Evolutionary conservation across 2,113 vertebrate genomes (phyloP), one percentile per base, ranked within the genome.

Genomic region (Macrotus californicus): DNA sequence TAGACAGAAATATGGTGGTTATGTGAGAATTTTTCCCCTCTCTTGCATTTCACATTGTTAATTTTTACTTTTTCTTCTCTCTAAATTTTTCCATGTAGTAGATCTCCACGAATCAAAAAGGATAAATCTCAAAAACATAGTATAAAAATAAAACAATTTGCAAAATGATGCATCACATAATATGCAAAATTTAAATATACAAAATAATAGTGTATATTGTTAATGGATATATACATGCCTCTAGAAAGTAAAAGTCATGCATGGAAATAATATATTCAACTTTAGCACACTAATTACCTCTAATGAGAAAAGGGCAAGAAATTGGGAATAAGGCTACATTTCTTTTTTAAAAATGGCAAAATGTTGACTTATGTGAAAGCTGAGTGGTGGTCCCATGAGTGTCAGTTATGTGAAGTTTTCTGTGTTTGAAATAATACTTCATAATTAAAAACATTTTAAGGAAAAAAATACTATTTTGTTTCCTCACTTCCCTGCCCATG

Each of bases 21-120:
- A 89, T 61, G 56, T 64, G 87, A 93, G 64, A 52, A 31, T 80
- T 82, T 89, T 73, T 26, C 36, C 26, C 61, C 29, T 91, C 39
- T 91, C 79, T 81, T 84, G 29, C 75, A 91, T 89, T 95, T 66
- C 52, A 82, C 50, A 39, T 64, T 81, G 26, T 86, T 82, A 86
- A 86, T 31, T 94, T 94, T 92, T 92, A 90, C 69, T 87, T 93
- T 92, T 75, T 43, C 80, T 91, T 82, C 36, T 77, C 64, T 94
- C 61, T 79, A 72, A 87, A 72, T 81, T 54, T 18, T 12, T 72
- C 46, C 82, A 90, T 48, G 11, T 67, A 48, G 91, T 69, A 69
- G 59, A 29, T 22, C 7, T 88, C 31, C 21, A 22, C 34, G 19
- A 59, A 73, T 50, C 34, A 87, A 79, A 13, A 66, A 77, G 59